Conservation (phyloP, 2,888 invertebrate genomes). For the Plebejus argus region DNA sequence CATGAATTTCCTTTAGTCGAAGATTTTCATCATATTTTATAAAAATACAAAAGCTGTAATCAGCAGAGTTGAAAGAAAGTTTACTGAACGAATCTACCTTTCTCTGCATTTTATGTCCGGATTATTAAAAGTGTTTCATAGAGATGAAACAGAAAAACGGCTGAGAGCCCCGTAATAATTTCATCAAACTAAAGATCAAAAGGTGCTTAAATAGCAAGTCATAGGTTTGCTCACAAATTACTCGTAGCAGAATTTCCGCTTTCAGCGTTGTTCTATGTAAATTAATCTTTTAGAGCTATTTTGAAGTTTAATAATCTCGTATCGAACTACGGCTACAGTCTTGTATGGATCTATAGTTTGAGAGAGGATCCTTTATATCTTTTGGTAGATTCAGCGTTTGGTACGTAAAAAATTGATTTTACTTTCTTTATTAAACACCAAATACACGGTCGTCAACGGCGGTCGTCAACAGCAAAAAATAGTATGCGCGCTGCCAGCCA, state of each 20-base stretch:
- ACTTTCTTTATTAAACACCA: too few relatives aligned
- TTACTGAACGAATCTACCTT: constrained; percentile 19
- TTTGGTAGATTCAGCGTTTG: too few relatives aligned
- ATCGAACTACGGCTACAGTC: not conserved
- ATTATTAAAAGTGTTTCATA: constrained; percentile 27
- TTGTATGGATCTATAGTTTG: not conserved
- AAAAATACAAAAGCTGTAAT: constrained; percentile 10
- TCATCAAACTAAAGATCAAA: constrained; percentile 28
- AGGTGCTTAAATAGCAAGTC: constrained; percentile 26
- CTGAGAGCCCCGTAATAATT: constrained; percentile 2
- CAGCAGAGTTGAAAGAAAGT: constrained; percentile 14
- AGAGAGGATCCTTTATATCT: too few relatives aligned
- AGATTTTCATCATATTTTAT: not conserved
- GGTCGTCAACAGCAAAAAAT: too few relatives aligned
- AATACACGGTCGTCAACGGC: too few relatives aligned
- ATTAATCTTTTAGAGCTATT: constrained; percentile 1
- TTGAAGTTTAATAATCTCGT: not conserved
- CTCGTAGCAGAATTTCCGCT: constrained; percentile 2
- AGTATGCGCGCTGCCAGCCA: too few relatives aligned
- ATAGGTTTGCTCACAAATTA: constrained; percentile 18
- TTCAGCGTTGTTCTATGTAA: constrained; percentile 5
- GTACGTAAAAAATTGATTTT: too few relatives aligned
- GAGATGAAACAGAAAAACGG: constrained; percentile 16
- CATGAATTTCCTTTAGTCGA: not conserved
- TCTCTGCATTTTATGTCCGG: not conserved